Percentiles rank a stretch among this genome's conserved stretches.
Evolutionary conservation across 1,140 invertebrate species (phyloP).

Genomic region (Anastatus disparis): DNA sequence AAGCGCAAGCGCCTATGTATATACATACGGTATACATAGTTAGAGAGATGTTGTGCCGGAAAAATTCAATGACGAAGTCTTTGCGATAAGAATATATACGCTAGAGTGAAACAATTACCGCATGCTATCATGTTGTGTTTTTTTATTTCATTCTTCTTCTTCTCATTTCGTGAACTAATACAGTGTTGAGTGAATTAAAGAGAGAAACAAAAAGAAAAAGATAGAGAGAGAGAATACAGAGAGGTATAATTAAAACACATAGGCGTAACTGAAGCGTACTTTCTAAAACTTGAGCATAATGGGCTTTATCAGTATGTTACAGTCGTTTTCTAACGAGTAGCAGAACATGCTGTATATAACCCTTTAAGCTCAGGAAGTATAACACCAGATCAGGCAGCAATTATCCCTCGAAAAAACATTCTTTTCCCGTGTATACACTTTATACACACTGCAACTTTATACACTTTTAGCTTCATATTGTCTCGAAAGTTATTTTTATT

Average conservation of each 20-base stretch:
- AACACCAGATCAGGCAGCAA: slow-evolving; percentile 34
- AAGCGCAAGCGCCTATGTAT: too few species aligned
- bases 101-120: slow-evolving; percentile 8
- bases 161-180: too few species aligned
- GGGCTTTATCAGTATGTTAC: slow-evolving; percentile 54
- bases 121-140: too few species aligned
- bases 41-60: background rate
- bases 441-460: too few species aligned
- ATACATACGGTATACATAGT: too few species aligned
- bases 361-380: slow-evolving; percentile 37
- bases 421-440: background rate
- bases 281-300: slow-evolving; percentile 56
- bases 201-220: too few species aligned
- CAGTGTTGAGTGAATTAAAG: too few species aligned
- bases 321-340: slow-evolving; percentile 57
- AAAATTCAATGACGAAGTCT: too few species aligned
- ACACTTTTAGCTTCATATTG: slow-evolving; percentile 11
- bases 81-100: background rate
- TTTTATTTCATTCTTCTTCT: too few species aligned
- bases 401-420: slow-evolving; percentile 36
- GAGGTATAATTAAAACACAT: slow-evolving; percentile 55
- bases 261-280: slow-evolving; percentile 56
- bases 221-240: slow-evolving; percentile 19
- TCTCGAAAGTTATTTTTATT: slow-evolving; percentile 32
- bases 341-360: too few species aligned